Base-by-base conservation (phyloP, 1,140 invertebrate species). In the Megathymus violae region DNA sequence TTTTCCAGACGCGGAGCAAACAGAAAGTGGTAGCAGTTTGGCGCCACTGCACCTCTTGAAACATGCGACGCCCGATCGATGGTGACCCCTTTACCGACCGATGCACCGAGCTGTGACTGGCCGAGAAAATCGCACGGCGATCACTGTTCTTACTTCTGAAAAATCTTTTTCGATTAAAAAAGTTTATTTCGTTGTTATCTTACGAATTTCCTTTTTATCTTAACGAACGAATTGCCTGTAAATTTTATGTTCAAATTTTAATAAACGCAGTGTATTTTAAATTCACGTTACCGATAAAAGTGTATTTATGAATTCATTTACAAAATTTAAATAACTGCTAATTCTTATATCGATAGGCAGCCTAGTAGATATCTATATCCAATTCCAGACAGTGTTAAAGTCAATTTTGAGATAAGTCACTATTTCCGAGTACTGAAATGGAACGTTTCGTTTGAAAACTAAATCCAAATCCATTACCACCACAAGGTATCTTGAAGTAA, bases 61-160 rank as follows among this genome's bases (percentile, higher is more conserved):
- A 74, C 71, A 76, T 65, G 69, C 69, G 75, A 75, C 72, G 68
- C 31, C 44, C 62, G 84, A 89, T 89, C 86, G 86, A 88, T 89
- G 63, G 76, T 79, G 86, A 88, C 85, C 86, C 74, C 74, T 79
- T 89, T 89, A 82, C 74, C 82, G 86, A 85, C 74, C 86, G 74
- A 86, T 89, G 86, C 86, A 89, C 86, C 80, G 78, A 76, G 75
- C 70, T 71, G 40, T 56, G 65, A 75, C 71, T 78, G 77, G 80
- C 84, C 81, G 79, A 81, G 84, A 74, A 78, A 79, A 71, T 71
- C 67, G 65, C 66, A 64, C 52, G 66, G 64, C 62, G 62, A 58
- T 61, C 64, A 68, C 69, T 69, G 56, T 71, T 70, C 58, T 56
- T 44, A 52, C 36, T 52, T 61, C 41, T 48, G 31, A 16, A 36